Percentiles rank a stretch among this genome's conserved stretches.
These are phyloP conservation scores for Aethes cnicana DNA, from an alignment of 2,888 invertebrate species.

Conservation along the genomic window DNA sequence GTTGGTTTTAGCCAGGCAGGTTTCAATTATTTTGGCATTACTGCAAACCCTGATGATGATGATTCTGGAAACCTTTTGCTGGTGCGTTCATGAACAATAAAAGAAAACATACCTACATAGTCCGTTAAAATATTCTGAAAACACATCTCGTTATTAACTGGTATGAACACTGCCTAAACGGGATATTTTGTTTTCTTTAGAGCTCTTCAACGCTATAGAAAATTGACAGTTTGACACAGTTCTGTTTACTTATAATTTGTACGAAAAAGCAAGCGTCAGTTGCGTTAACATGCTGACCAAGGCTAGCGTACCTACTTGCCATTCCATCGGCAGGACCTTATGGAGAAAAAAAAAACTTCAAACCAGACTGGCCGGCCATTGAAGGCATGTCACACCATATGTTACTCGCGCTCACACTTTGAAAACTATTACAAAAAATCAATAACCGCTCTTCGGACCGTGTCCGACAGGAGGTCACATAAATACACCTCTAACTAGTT, in stretches of 20 bases:
- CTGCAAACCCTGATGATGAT: too few relatives aligned
- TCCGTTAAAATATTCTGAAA: too few relatives aligned
- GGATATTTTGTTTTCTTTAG: not conserved
- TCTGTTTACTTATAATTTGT: slow-evolving; percentile 14
- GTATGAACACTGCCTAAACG: too few relatives aligned
- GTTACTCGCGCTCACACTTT: slow-evolving; percentile 56
- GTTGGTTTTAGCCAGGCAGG: too few relatives aligned
- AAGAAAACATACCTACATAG: too few relatives aligned
- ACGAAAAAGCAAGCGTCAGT: slow-evolving; percentile 43
- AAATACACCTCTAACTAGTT: slow-evolving; percentile 69
- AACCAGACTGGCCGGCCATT: slow-evolving; percentile 55
- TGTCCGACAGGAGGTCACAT: slow-evolving; percentile 72
- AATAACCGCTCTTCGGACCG: slow-evolving; percentile 63
- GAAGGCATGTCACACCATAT: slow-evolving; percentile 73
- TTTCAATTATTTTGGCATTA: too few relatives aligned
- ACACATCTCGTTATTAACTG: too few relatives aligned
- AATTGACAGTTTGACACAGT: slow-evolving; percentile 6
- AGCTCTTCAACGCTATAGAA: not conserved
- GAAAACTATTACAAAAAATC: slow-evolving; percentile 65
- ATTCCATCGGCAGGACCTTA: slow-evolving; percentile 38
- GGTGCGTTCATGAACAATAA: too few relatives aligned
- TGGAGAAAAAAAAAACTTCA: slow-evolving; percentile 47
- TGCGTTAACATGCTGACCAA: slow-evolving; percentile 38
- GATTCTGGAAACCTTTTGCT: too few relatives aligned
- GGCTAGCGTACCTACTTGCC: not conserved